Evolutionary conservation across 1,140 invertebrate species (phyloP), one percentile per base, ranked within the genome.

Genomic region (Drosophila burlai): DNA sequence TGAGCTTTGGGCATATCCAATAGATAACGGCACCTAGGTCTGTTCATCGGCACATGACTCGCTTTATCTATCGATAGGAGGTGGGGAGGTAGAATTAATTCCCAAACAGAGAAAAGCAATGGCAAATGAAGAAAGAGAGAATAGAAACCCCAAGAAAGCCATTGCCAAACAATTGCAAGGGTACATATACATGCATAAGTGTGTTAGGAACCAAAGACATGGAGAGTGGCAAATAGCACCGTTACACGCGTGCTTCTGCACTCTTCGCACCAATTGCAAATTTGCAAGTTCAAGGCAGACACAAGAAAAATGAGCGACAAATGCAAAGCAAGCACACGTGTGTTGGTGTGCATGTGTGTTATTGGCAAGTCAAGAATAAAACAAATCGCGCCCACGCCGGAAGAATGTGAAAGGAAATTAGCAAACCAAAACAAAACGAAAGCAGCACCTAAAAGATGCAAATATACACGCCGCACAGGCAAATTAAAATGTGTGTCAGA

Each of bases 401-500:
- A 79, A 86, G 83, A 82, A 83, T 57, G 42, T n/a, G 15, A 73
- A 71, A 54, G 36, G 50, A 45, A 57, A 68, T 75, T 75, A 75
- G 72, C 72, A 84, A 80, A 68, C 42, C 63, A 66, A 85, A 84
- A 63, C 58, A 54, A 65, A 59, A 60, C 47, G 34, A 82, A 49
- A 61, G 58, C 57, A 65, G 38, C 45, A 21, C 29, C 49, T 4
- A 64, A 31, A 2, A 54, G 15, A 46, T 38, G 26, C 36, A 57
- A 34, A 26, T 40, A 64, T 10, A 45, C n/a, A 18, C 18, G 71
- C 47, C 21, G n/a, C 15, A 31, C 55, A 24, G 36, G 57, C 34
- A 69, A 87, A 89, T 84, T 58, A 62, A 72, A 79, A 89, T 84
- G 74, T 89, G 64, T 89, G 81, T 90, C 84, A 87, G 52, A 62